Evolutionary conservation across 2,888 invertebrate species (phyloP), one percentile per base, ranked within the genome.

Genomic region (Lymantria dispar): DNA sequence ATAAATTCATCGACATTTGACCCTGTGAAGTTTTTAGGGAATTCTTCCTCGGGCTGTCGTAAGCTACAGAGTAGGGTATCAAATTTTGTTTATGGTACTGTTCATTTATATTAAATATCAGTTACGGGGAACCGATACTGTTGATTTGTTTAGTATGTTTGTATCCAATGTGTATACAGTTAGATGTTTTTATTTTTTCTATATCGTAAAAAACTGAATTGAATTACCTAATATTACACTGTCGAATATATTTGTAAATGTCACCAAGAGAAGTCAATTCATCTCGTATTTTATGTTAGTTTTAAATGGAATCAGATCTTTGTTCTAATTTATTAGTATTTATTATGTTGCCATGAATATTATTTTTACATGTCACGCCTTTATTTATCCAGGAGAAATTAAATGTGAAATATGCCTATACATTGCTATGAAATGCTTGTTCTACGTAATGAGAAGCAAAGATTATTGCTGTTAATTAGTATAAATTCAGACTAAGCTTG

Each of bases 1-100:
- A 91, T 91, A 91, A 91, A 91, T 91, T 87, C 80, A 84, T 91
- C 91, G 91, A 91, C 91, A 85, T 91, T 90, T 91, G 91, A 91
- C 91, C 91, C 78, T 75, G 71, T 76, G 62, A 50, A 67, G 74
- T 81, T 85, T 87, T 91, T 85, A 80, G 83, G 81, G 85, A 84
- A 83, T 87, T 85, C 72, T 85, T 90, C 91, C 80, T 83, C 76
- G 58, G 85, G 88, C 83, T 74, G 73, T 75, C 76, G 75, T 78
- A 78, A 73, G 65, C 68, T 74, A 84, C 76, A 83, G 79, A 78
- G 77, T 78, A 81, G 67, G 48, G 59, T 62, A 69, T 69, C 67
- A 56, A 57, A 50, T 70, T 60, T 58, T 62, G 56, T 68, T 62
- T 68, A 68, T 57, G 62, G 61, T 47, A 54, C 58, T 51, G 49